Percentiles rank a stretch among this genome's conserved stretches.
Evolutionary conservation across 1,140 invertebrate species (phyloP).

Genomic region (Bombus huntii): DNA sequence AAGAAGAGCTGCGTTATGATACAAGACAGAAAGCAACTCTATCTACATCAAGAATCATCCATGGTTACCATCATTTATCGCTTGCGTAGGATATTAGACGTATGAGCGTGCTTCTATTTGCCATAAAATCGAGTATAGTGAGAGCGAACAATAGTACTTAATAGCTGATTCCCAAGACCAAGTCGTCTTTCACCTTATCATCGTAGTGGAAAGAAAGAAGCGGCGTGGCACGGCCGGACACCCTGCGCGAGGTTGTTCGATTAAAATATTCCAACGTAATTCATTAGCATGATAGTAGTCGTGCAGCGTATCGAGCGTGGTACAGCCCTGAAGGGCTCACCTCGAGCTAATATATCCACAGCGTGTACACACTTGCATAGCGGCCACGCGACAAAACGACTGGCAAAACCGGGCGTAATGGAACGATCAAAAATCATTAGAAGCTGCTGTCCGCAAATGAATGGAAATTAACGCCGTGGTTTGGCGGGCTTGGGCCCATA

Average conservation of each 20-base stretch:
- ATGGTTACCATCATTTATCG: too few species aligned
- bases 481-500: background rate
- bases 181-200: background rate
- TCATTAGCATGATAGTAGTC: constrained; percentile 8
- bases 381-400: constrained; percentile 17
- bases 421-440: constrained; percentile 37
- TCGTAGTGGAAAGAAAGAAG: background rate
- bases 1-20: too few species aligned
- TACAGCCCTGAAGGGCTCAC: background rate
- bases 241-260: background rate
- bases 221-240: background rate
- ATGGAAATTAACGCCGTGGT: background rate
- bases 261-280: constrained; percentile 38
- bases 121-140: background rate
- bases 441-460: constrained; percentile 22
- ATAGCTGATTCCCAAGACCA: background rate
- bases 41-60: too few species aligned
- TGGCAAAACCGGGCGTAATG: background rate
- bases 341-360: background rate
- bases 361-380: too few species aligned
- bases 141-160: background rate
- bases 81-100: background rate
- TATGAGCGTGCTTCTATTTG: background rate
- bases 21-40: too few species aligned
- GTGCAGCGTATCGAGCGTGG: background rate